Conservation (phyloP, 2,797 vertebrate species). For the Stomatorhinus walkeri region DNA sequence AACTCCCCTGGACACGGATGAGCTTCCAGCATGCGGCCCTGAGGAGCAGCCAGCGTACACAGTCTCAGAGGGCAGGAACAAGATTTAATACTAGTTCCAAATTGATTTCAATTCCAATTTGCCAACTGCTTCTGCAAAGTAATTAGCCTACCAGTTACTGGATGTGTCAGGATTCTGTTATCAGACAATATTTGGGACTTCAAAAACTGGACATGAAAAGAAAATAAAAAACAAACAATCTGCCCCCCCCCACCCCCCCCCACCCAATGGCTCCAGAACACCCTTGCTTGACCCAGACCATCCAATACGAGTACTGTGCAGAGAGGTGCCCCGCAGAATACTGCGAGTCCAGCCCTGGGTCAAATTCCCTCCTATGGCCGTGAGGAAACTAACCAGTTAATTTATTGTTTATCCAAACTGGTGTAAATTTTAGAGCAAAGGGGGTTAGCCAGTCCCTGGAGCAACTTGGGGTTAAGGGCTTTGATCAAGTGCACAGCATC, state of each 20-base stretch:
- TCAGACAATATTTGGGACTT: slow-evolving; percentile 1
- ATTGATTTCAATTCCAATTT: slow-evolving; percentile 1
- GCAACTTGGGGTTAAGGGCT: neutral
- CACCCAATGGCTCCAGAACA: neutral
- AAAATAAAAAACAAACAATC: neutral
- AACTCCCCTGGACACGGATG: neutral
- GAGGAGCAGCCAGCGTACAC: neutral
- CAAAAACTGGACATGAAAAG: neutral
- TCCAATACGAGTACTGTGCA: neutral
- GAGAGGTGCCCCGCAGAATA: neutral
- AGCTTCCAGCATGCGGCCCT: neutral
- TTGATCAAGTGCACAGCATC: neutral
- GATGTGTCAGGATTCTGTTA: neutral
- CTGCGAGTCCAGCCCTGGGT: neutral
- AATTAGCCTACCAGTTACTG: neutral
- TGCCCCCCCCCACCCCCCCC: neutral
- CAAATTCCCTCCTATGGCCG: neutral
- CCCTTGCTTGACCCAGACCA: neutral
- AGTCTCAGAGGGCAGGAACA: neutral
- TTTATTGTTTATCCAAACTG: neutral
- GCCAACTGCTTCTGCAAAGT: neutral
- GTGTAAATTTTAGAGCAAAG: neutral
- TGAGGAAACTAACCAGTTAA: neutral
- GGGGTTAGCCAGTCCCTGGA: neutral
- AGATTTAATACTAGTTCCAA: neutral